Conservation (phyloP, 2,888 invertebrate species). For the Trichopoda pennipes region DNA sequence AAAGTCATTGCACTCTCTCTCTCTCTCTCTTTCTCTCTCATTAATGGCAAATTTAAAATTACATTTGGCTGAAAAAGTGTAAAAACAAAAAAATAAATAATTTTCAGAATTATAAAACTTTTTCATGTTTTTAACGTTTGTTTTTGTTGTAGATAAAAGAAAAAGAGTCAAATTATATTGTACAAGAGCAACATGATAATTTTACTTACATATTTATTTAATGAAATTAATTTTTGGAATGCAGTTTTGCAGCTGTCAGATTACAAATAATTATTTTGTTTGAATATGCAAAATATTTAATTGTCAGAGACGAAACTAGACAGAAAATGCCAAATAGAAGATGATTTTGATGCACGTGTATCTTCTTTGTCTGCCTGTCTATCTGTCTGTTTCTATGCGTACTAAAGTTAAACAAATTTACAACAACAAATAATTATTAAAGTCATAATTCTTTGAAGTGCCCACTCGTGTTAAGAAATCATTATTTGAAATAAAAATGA, state of each 20-base stretch:
- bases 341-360: no score
- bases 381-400: no score
- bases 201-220: neutral
- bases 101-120: conserved; percentile 19
- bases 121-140: conserved; percentile 1
- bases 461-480: no score
- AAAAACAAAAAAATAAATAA: neutral
- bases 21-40: neutral
- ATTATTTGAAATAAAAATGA: no score
- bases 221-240: conserved; percentile 27
- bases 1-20: conserved; percentile 25
- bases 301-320: no score
- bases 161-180: conserved; percentile 17
- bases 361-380: no score
- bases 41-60: neutral
- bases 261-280: neutral
- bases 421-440: no score
- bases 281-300: conserved; percentile 3
- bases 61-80: neutral
- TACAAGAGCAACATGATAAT: neutral
- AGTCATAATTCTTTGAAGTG: no score
- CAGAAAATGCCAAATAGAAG: no score
- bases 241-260: conserved; percentile 49
- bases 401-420: no score
- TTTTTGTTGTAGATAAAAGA: neutral